These are phyloP conservation scores for Meloidogyne hapla DNA, from an alignment of 1,140 invertebrate genomes.

Conservation along the genomic window DNA sequence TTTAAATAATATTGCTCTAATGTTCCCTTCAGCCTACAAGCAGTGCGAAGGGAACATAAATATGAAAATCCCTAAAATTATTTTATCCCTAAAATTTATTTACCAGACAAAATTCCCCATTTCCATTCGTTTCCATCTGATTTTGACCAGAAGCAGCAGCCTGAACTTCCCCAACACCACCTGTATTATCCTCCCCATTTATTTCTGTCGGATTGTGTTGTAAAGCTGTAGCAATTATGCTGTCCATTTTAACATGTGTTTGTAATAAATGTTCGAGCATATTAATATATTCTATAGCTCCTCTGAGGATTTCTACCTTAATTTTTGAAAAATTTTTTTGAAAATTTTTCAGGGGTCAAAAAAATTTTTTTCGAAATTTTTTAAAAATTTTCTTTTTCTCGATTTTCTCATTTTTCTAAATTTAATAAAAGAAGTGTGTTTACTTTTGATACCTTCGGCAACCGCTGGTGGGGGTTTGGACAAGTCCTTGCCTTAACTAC, in stretches of 20 bases:
- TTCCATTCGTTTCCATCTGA: not conserved
- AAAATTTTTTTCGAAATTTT: no score
- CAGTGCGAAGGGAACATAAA: no score
- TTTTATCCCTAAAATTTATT: not conserved
- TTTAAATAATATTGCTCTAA: no score
- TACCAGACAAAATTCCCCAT: conserved; percentile 10
- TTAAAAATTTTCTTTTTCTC: no score
- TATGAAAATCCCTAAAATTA: no score
- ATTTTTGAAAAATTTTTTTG: not conserved
- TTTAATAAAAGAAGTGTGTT: not conserved
- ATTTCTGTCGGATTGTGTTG: conserved; percentile 41
- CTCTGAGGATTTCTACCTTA: conserved; percentile 84
- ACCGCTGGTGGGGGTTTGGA: conserved; percentile 86
- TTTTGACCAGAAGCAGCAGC: not conserved
- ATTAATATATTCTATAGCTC: conserved; percentile 96
- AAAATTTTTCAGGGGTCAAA: no score
- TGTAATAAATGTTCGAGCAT: conserved; percentile 74
- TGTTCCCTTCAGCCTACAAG: no score
- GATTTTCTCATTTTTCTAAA: no score
- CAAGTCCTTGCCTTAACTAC: conserved; percentile 85
- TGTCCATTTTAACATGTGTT: conserved; percentile 54
- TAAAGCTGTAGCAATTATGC: conserved; percentile 51
- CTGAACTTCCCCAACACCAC: conserved; percentile 18
- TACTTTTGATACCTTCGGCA: conserved; percentile 74
- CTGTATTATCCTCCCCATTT: conserved; percentile 35